phyloP scores from a whole-genome alignment of 2,888 invertebrate genomes.

The Lymantria dispar region DNA sequence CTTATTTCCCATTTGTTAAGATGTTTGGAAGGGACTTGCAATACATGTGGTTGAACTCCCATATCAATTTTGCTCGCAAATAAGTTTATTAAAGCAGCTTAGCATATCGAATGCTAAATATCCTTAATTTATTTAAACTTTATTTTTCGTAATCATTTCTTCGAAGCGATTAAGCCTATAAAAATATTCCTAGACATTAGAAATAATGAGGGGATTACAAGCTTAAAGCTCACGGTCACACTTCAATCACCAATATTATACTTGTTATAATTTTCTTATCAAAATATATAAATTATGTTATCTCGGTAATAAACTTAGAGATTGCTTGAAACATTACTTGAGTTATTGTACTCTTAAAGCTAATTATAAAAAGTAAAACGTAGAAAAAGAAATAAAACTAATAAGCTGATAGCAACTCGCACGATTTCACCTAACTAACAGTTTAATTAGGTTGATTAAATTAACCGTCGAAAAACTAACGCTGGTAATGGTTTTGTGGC shows the following conservation, averaged over 20 bases:
- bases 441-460: not conserved
- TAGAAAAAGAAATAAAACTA: not conserved
- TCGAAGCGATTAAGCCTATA: not conserved
- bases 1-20: too few relatives aligned
- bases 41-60: too few relatives aligned
- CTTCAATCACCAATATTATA: not conserved
- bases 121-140: too few relatives aligned
- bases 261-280: not conserved
- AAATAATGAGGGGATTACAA: not conserved
- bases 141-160: not conserved
- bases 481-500: not conserved
- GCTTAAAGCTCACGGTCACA: not conserved
- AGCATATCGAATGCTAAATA: too few relatives aligned
- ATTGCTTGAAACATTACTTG: not conserved
- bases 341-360: not conserved
- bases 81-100: too few relatives aligned
- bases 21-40: too few relatives aligned
- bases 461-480: not conserved
- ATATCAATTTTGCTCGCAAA: too few relatives aligned
- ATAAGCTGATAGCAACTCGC: not conserved
- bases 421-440: not conserved
- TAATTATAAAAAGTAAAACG: not conserved
- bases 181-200: not conserved
- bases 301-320: not conserved
- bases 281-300: not conserved